Base-by-base conservation (phyloP, 2,113 vertebrate genomes). In the Platanista minor region DNA sequence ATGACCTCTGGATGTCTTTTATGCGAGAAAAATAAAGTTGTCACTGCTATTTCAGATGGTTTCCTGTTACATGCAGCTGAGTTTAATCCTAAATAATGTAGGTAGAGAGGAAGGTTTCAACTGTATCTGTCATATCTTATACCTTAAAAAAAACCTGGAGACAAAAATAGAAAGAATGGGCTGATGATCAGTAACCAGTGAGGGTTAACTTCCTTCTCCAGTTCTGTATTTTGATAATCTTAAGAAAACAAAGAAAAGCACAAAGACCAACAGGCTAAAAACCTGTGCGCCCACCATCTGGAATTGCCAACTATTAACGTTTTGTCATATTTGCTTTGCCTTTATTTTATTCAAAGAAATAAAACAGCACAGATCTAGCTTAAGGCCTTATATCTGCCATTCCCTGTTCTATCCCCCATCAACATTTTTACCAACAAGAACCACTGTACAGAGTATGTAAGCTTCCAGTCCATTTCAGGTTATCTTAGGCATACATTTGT, bases 221-320 rank as follows among this genome's bases (percentile, higher is more conserved):
- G 33, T 39, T 82, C 72, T 33, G 10, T 93, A 93, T 74, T 85
- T 95, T 89, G 43, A 46, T 85, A 89, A 90, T 87, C 85, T 83
- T 87, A 82, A 95, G 52, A 59, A 91, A 94, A 88, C 49, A 96
- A 21, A 87, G 91, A 86, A 89, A 96, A 97, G 62, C 77, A 89
- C 91, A 91, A 74, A 93, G 92, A 94, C 69, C 81, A 94, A 89
- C 46, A 87, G 39, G 5, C 29, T 88, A 61, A 49, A 83, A 66
- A 77, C 57, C 33, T 43, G 52, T 23, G 39, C 1, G 4, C 25
- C 21, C 5, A 1, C 95, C 96, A 96, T 92, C 97, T 96, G 97
- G 96, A 71, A 49, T 66, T 62, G 49, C 96, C 96, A 96, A 90
- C 96, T 96, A 97, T 43, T 87, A 91, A 49, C 80, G 81, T 59